These are phyloP conservation scores for Nannoperca obscura DNA, from an alignment of 2,797 vertebrate genomes.

Conservation along the genomic window DNA sequence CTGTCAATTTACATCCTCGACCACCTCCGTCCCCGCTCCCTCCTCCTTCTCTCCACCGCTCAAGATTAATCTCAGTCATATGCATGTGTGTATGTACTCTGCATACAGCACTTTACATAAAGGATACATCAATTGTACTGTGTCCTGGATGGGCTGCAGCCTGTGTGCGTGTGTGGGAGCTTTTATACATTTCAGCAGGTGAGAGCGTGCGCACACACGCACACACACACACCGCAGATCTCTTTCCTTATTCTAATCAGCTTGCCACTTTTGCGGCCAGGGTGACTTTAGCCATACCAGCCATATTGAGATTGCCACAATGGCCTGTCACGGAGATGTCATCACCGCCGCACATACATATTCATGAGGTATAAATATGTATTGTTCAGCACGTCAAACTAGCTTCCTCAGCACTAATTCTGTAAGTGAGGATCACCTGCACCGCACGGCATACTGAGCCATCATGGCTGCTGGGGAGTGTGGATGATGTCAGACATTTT, in stretches of 20 bases:
- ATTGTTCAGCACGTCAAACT: constrained; percentile 69
- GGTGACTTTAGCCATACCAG: constrained; percentile 82
- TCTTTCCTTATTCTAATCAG: constrained; percentile 78
- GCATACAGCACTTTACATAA: constrained; percentile 86
- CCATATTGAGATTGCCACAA: constrained; percentile 78
- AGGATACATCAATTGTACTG: constrained; percentile 84
- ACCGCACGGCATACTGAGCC: background rate
- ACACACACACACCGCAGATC: constrained; percentile 31
- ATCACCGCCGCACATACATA: constrained; percentile 72
- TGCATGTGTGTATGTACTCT: constrained; percentile 83
- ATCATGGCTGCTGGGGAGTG: background rate
- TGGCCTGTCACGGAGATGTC: constrained; percentile 67
- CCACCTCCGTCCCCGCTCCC: constrained; percentile 57
- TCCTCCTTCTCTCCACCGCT: constrained; percentile 59
- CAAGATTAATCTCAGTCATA: constrained; percentile 85
- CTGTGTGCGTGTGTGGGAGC: constrained; percentile 32
- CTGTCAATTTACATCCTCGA: constrained; percentile 82
- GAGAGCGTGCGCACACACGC: background rate
- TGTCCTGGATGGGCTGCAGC: constrained; percentile 62
- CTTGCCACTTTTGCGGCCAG: constrained; percentile 70
- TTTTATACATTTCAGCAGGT: constrained; percentile 73
- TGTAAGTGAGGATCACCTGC: constrained; percentile 56
- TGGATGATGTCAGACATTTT: constrained; percentile 38
- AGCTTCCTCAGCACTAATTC: constrained; percentile 75
- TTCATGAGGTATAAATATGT: constrained; percentile 81